Percentiles rank a stretch among this genome's conserved stretches.
phyloP scores from a whole-genome alignment of 2,113 vertebrate genomes.

The Aix galericulata region DNA sequence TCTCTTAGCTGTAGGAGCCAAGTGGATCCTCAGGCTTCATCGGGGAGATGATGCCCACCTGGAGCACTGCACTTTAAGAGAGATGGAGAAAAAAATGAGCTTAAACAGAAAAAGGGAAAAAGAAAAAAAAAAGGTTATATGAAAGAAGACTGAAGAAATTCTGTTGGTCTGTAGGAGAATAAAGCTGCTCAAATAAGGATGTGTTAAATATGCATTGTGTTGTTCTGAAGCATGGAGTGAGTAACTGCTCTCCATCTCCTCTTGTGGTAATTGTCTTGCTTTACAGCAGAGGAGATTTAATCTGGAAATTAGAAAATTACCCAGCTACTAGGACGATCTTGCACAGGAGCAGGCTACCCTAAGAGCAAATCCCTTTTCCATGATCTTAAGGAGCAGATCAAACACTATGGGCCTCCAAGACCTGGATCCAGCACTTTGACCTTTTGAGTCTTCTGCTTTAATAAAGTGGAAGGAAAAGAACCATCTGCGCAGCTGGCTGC shows the following conservation, averaged over 20 bases:
- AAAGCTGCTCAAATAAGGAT: background rate
- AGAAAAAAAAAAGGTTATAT: background rate
- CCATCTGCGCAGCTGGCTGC: background rate
- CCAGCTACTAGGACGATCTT: background rate
- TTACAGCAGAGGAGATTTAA: background rate
- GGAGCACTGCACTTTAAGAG: background rate
- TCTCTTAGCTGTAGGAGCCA: background rate
- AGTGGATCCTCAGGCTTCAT: background rate
- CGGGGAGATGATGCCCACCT: rapidly evolving
- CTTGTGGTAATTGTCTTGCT: background rate
- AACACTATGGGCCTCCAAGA: background rate
- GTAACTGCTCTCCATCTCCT: background rate
- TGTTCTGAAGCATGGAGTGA: background rate
- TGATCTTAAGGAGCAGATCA: background rate
- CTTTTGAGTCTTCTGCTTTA: background rate
- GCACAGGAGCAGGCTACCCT: background rate
- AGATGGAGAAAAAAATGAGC: background rate
- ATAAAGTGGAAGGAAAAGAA: background rate
- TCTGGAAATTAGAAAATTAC: background rate
- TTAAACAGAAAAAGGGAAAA: background rate
- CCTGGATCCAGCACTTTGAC: background rate
- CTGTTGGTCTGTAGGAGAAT: background rate
- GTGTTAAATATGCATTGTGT: background rate
- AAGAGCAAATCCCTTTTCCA: background rate
- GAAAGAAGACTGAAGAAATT: background rate